Conservation (phyloP, 2,888 invertebrate genomes). For the Drosophila setosimentum region DNA sequence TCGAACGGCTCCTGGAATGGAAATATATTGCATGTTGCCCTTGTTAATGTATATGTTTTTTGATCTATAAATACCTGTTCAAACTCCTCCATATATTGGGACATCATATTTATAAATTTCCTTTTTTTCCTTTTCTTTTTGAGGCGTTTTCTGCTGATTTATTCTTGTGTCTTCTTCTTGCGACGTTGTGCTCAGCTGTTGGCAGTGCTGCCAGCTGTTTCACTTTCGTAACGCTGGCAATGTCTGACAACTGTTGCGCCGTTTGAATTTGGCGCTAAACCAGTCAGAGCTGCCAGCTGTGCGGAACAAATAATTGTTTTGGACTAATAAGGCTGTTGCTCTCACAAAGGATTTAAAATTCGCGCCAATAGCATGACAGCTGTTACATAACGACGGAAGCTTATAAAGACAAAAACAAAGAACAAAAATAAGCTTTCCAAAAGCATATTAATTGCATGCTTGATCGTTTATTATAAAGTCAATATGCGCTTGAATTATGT, state of each 20-base stretch:
- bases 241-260: not conserved
- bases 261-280: not conserved
- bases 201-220: constrained; percentile 30
- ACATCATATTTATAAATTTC: constrained; percentile 88
- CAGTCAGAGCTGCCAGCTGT: not conserved
- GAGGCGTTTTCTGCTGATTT: constrained; percentile 55
- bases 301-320: not conserved
- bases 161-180: constrained; percentile 30
- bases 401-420: not conserved
- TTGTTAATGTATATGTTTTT: constrained; percentile 18
- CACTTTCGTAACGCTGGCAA: constrained; percentile 4
- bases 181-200: constrained; percentile 32
- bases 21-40: not conserved
- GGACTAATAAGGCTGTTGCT: not conserved
- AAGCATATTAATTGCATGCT: constrained; percentile 21
- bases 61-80: constrained; percentile 88
- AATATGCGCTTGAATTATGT: constrained; percentile 46
- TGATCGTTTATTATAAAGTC: constrained; percentile 51
- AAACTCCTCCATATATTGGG: constrained; percentile 94
- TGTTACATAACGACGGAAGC: not conserved
- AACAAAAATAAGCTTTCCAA: not conserved
- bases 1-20: constrained; percentile 95
- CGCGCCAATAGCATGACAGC: not conserved
- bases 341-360: constrained; percentile 9
- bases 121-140: constrained; percentile 21